Evolutionary conservation across 1,140 invertebrate genomes (phyloP), one percentile per base, ranked within the genome.

Genomic region (Stratiolaelaps scimitus): DNA sequence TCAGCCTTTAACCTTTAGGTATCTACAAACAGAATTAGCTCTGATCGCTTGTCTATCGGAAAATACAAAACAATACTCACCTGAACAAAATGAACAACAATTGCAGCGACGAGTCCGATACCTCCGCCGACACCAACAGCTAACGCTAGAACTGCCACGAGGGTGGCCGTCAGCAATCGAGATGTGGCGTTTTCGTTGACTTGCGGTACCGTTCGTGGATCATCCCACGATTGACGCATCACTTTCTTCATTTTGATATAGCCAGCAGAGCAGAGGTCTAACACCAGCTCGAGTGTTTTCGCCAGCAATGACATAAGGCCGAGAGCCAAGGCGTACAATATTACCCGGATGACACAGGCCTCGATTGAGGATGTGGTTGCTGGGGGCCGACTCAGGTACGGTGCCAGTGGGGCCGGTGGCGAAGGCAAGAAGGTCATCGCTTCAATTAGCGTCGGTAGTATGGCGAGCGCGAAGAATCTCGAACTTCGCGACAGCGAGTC

Each of bases 191-290:
- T 60, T 34, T 60, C 53, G 23, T 60, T 60, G 15, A 29, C 26
- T 10, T 60, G 53, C 2, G 53, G 53, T 23, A 26, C 23, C 23
- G 53, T 19, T 29, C 23, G 26, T 23, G 53, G 53, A 34, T 60
- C 53, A 17, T 60, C 53, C 53, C 53, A 60, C 20, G 53, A n/a
- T 17, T 26, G 15, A 34, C 53, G 53, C 23, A 60, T 60, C 34
- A 17, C 26, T 34, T 60, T 60, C 53, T 60, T 60, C 26, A 60
- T 15, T 26, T 26, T 60, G 53, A 60, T 60, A 23, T 60, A 60
- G 17, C 26, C 1, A 17, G 26, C 23, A 34, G 53, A 26, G 13
- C 26, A 19, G 2, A 34, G 13, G 26, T 34, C 26, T 15, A 60
- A 34, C 10, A 60, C 26, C 2, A 60, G 15, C 34, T 60, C 53